A percentile compares a stretch with the other conserved stretches of the same genome.
Evolutionary conservation across 2,888 invertebrate genomes (phyloP).

Genomic region (Caenorhabditis virilis): DNA sequence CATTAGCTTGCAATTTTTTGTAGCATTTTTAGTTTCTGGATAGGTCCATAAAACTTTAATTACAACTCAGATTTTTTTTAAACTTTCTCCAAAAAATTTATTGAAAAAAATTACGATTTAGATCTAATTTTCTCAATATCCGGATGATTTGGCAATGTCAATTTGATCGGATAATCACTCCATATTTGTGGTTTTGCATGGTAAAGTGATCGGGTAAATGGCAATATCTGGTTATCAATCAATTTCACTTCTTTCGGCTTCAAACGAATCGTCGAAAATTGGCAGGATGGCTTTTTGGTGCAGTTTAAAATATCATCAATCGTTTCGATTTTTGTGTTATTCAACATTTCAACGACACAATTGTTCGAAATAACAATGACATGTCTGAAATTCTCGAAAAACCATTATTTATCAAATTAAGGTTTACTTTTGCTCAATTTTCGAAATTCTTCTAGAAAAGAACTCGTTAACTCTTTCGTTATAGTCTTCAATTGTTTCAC

Average conservation of each 20-base stretch:
- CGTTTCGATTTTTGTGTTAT: conserved; percentile 8
- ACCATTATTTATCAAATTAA: background rate
- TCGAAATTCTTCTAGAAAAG: conserved; percentile 10
- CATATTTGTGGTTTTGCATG: conserved; percentile 16
- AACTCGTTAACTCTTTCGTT: conserved; percentile 9
- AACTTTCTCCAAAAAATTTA: too few relatives aligned
- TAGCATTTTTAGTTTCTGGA: too few relatives aligned
- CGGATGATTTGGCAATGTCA: conserved; percentile 28
- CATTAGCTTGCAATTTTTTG: too few relatives aligned
- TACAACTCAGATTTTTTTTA: too few relatives aligned
- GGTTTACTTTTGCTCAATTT: conserved; percentile 27
- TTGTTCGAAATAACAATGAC: conserved; percentile 27
- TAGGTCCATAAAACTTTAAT: too few relatives aligned
- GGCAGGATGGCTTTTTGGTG: conserved; percentile 12
- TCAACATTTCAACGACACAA: conserved; percentile 20
- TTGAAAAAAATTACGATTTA: background rate
- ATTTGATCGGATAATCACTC: conserved; percentile 12
- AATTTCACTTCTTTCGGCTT: conserved; percentile 8
- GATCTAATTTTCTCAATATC: conserved; percentile 5
- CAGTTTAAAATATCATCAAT: conserved; percentile 27
- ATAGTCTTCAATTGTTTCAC: conserved; percentile 25
- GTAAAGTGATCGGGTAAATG: conserved; percentile 23
- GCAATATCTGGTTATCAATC: conserved; percentile 9
- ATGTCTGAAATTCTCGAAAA: conserved; percentile 15
- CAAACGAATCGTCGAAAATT: conserved; percentile 11